Evolutionary conservation across 2,113 vertebrate species (phyloP).

Genomic region (Octodon degus): DNA sequence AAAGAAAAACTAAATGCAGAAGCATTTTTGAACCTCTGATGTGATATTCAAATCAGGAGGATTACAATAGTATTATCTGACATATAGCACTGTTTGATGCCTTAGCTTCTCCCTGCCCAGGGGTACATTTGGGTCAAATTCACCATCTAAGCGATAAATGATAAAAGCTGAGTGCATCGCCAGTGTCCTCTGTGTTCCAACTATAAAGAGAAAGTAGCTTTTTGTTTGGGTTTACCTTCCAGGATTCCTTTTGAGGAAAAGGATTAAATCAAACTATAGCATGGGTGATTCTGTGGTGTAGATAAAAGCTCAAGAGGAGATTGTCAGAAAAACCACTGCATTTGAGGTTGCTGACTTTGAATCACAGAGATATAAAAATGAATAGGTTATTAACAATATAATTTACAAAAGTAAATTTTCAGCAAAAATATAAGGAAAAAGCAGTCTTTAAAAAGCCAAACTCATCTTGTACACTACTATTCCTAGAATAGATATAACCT

Average conservation of each 20-base stretch:
- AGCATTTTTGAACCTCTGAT: neutral
- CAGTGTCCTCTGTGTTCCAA: neutral
- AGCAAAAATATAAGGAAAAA: slow-evolving; percentile 38
- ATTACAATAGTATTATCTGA: neutral
- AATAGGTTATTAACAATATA: slow-evolving; percentile 71
- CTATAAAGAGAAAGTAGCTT: neutral
- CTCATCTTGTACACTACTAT: slow-evolving; percentile 23
- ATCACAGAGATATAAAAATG: slow-evolving; percentile 66
- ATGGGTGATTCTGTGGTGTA: slow-evolving; percentile 54
- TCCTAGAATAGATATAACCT: slow-evolving; percentile 41
- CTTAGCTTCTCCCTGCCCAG: slow-evolving; percentile 5
- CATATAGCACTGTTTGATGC: neutral
- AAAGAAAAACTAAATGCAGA: neutral
- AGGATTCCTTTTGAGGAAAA: slow-evolving; percentile 43
- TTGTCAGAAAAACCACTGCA: slow-evolving; percentile 54
- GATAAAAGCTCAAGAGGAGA: slow-evolving; percentile 60
- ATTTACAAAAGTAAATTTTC: slow-evolving; percentile 27
- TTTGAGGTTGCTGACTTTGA: slow-evolving; percentile 70
- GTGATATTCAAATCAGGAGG: neutral
- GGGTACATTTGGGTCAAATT: slow-evolving; percentile 26
- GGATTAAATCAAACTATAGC: slow-evolving; percentile 54
- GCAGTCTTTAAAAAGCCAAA: slow-evolving; percentile 52
- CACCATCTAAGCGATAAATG: slow-evolving; percentile 46
- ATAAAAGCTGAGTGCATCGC: neutral
- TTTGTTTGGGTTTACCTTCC: slow-evolving; percentile 47